phyloP scores from a whole-genome alignment of 2,797 vertebrate genomes.

The Oryzias sinensis region DNA sequence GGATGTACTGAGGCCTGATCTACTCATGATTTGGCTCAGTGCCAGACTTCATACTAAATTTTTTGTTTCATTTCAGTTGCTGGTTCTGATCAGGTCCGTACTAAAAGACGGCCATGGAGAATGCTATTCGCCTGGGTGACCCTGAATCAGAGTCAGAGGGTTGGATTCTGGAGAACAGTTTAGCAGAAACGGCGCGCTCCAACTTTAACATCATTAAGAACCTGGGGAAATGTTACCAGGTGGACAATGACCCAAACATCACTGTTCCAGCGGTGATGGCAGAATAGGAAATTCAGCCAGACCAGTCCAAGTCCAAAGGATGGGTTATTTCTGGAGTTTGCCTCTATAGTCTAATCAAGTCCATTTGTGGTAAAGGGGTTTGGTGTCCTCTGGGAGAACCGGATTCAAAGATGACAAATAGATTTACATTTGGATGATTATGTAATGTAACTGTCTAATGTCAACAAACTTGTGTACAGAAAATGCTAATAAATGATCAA shows the following conservation, averaged over 20 bases:
- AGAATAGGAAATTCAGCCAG: conserved; percentile 57
- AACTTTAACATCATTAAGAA: conserved; percentile 87
- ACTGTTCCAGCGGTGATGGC: conserved; percentile 60
- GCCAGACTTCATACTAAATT: not conserved
- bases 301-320: conserved; percentile 51
- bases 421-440: no score
- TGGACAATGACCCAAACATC: conserved; percentile 81
- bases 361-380: no score
- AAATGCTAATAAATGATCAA: no score
- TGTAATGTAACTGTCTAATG: no score
- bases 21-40: not conserved
- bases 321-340: conserved; percentile 1
- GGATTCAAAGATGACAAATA: no score
- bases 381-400: no score
- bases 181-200: conserved; percentile 83
- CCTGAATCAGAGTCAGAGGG: conserved; percentile 81
- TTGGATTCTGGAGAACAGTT: conserved; percentile 87
- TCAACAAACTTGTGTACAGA: no score
- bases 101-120: conserved; percentile 89
- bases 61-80: conserved; percentile 68
- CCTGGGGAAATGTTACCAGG: conserved; percentile 85
- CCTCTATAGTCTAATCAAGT: no score
- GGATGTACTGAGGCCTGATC: no score
- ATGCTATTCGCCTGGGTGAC: conserved; percentile 76
- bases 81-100: no score